These are phyloP conservation scores for Mellivora capensis DNA, from an alignment of 2,113 vertebrate species.

Conservation along the genomic window DNA sequence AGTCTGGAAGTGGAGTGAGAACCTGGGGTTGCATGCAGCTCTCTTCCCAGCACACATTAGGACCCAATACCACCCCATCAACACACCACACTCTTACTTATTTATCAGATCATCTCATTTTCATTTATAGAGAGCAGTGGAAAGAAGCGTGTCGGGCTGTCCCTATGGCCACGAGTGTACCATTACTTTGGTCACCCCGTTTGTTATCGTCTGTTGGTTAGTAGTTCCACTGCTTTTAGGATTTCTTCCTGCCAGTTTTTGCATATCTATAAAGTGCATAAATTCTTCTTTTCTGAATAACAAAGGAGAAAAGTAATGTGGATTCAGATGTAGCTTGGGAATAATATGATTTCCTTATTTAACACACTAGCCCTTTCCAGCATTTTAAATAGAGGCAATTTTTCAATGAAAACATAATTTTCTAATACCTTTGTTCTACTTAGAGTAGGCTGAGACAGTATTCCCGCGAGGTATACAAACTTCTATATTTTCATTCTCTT, in stretches of 20 bases:
- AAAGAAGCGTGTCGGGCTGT: neutral
- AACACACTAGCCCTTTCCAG: constrained; percentile 44
- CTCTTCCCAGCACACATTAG: neutral
- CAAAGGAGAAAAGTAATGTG: constrained; percentile 31
- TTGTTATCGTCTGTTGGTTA: neutral
- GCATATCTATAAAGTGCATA: neutral
- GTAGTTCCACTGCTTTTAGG: neutral
- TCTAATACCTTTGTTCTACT: constrained; percentile 47
- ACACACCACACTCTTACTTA: neutral
- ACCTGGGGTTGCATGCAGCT: no score
- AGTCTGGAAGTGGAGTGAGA: neutral
- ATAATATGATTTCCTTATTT: constrained; percentile 57
- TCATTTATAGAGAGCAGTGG: neutral
- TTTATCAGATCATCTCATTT: neutral
- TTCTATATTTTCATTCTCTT: constrained; percentile 41
- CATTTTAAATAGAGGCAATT: constrained; percentile 54
- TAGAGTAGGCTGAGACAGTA: constrained; percentile 45
- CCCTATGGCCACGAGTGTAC: neutral
- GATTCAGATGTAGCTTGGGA: constrained; percentile 42
- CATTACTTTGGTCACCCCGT: neutral
- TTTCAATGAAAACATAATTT: constrained; percentile 69
- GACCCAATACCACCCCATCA: neutral
- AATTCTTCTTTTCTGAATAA: neutral
- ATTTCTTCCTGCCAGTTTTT: constrained; percentile 22
- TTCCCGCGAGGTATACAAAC: constrained; percentile 51